A percentile compares a stretch with the other conserved stretches of the same genome.
Conservation (phyloP, 64 coral and sea anemone genomes). For the Montipora efflorescens region DNA sequence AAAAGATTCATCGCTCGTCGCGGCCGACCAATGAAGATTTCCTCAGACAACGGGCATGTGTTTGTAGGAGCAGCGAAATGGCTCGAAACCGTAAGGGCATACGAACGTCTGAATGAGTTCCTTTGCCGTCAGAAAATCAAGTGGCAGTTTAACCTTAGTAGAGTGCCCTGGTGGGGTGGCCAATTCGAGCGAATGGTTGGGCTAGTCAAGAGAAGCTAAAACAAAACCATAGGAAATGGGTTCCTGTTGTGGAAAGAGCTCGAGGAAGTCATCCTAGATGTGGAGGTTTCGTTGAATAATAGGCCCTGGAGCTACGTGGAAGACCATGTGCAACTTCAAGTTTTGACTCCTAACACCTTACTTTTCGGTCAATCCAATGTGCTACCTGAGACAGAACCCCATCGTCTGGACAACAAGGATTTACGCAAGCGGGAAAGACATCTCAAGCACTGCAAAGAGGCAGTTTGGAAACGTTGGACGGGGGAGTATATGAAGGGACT, state of each 20-base stretch:
- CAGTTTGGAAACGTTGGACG: not conserved
- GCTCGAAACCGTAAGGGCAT: not conserved
- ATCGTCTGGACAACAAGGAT: too few species aligned
- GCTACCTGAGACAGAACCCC: not conserved
- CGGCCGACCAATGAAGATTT: too few species aligned
- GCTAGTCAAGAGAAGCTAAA: constrained; percentile 31
- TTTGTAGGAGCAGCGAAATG: not conserved
- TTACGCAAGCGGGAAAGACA: not conserved
- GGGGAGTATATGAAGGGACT: not conserved
- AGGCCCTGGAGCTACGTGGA: not conserved
- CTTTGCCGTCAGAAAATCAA: too few species aligned
- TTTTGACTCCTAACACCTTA: not conserved
- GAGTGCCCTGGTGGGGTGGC: constrained; percentile 28
- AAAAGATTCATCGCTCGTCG: not conserved
- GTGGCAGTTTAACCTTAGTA: constrained; percentile 2
- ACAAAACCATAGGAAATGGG: constrained; percentile 38
- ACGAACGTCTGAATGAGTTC: too few species aligned
- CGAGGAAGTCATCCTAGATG: not conserved
- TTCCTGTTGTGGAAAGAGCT: not conserved
- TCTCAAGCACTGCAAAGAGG: not conserved
- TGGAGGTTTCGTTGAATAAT: not conserved
- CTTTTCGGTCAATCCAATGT: not conserved
- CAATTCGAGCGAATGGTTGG: constrained; percentile 27
- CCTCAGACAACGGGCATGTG: too few species aligned
- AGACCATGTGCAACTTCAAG: constrained; percentile 20